Evolutionary conservation across 2,113 vertebrate genomes (phyloP).

Genomic region (Calypte anna): DNA sequence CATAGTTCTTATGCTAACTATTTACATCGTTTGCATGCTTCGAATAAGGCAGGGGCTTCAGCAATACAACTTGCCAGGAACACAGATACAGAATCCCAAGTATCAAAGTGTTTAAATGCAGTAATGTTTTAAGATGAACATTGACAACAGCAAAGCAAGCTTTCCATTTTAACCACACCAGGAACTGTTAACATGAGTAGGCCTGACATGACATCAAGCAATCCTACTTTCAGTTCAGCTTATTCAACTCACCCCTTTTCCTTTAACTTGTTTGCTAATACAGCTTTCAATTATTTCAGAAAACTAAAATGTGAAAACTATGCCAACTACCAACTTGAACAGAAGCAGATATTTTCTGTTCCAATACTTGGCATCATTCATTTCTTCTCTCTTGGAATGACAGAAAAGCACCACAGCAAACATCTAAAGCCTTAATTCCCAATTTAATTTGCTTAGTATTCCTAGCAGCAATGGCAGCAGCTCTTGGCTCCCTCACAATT

Average conservation of each 20-base stretch:
- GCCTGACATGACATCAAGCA: neutral
- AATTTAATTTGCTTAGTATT: conserved; percentile 12
- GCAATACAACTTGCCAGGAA: neutral
- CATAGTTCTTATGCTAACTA: neutral
- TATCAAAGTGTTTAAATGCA: neutral
- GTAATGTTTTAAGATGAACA: neutral
- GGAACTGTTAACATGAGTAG: neutral
- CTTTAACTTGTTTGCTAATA: neutral
- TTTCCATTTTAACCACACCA: neutral
- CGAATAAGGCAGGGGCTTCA: neutral
- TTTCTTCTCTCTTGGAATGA: neutral
- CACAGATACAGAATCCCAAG: neutral
- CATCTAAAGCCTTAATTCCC: neutral
- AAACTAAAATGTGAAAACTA: neutral
- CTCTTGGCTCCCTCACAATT: neutral
- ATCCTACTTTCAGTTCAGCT: conserved; percentile 5
- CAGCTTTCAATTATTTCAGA: neutral
- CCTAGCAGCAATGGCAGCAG: neutral
- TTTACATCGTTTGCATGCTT: neutral
- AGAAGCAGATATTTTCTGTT: neutral
- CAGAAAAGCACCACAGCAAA: conserved; percentile 5
- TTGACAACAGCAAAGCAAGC: neutral
- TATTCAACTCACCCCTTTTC: neutral
- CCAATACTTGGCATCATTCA: neutral
- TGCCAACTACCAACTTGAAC: neutral